Evolutionary conservation across 2,888 invertebrate genomes (phyloP).

Genomic region (Platerodrilus igneus): DNA sequence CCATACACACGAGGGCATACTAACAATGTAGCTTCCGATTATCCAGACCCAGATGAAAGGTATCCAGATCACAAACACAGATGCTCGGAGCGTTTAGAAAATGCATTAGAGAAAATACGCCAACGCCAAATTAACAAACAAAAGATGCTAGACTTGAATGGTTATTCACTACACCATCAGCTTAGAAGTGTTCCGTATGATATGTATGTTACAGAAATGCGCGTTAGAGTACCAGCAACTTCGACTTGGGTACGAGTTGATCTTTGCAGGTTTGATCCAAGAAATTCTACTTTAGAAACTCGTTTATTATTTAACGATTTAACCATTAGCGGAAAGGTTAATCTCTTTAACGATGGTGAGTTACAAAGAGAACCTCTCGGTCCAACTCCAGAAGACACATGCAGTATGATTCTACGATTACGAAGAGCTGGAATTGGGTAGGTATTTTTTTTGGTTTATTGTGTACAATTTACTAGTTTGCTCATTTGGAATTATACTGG

Average conservation of each 20-base stretch:
- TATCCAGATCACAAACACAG: conserved; percentile 40
- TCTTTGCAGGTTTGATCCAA: conserved; percentile 69
- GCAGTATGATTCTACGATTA: conserved; percentile 73
- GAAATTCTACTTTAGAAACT: conserved; percentile 69
- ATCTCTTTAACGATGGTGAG: conserved; percentile 50
- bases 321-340: conserved; percentile 72
- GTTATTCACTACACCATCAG: conserved; percentile 62
- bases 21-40: conserved; percentile 32
- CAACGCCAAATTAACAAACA: conserved; percentile 54
- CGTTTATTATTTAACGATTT: conserved; percentile 74
- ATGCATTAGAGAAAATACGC: conserved; percentile 62
- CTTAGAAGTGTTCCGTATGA: conserved; percentile 60
- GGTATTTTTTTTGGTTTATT: conserved; percentile 24
- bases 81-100: conserved; percentile 63
- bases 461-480: no score
- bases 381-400: conserved; percentile 50
- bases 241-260: conserved; percentile 66
- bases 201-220: conserved; percentile 67
- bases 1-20: conserved; percentile 38
- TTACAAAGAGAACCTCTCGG: conserved; percentile 47
- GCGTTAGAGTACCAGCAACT: conserved; percentile 63
- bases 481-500: no score
- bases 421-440: conserved; percentile 72
- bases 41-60: conserved; percentile 37
- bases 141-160: conserved; percentile 53